These are phyloP conservation scores for Lepus oiostolus DNA, from an alignment of 2,797 vertebrate species.

Conservation along the genomic window DNA sequence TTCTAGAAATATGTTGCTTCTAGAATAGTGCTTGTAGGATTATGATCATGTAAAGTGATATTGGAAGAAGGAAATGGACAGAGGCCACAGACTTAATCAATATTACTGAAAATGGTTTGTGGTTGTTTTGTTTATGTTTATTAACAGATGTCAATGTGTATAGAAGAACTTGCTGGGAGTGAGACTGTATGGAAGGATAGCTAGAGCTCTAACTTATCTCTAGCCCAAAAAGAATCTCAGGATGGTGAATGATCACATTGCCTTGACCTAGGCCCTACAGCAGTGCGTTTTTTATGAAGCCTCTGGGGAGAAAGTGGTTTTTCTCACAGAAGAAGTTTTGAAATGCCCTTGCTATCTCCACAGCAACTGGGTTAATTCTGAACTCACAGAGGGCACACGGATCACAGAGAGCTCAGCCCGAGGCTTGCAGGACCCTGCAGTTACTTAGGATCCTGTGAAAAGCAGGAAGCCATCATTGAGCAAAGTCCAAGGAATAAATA, in stretches of 20 bases:
- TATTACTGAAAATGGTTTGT: neutral
- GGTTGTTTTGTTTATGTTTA: neutral
- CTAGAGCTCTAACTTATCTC: neutral
- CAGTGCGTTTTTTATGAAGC: neutral
- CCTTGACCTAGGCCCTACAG: neutral
- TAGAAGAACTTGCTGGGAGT: neutral
- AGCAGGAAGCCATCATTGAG: neutral
- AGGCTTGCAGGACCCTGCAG: neutral
- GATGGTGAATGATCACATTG: neutral
- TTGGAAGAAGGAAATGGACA: neutral
- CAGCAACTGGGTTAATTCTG: neutral
- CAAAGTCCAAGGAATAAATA: neutral
- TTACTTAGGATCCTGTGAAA: constrained; percentile 30
- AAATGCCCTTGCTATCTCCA: neutral
- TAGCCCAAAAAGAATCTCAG: neutral
- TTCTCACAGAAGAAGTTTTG: neutral
- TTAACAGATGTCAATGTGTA: neutral
- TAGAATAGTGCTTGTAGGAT: neutral
- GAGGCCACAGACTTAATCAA: neutral
- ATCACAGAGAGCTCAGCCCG: neutral
- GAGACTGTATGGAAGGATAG: neutral
- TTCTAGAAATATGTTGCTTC: neutral
- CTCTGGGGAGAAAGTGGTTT: constrained; percentile 11
- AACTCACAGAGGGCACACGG: neutral
- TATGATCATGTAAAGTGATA: neutral